Conservation (phyloP, 2,113 vertebrate genomes). For the Anolis sagrei region DNA sequence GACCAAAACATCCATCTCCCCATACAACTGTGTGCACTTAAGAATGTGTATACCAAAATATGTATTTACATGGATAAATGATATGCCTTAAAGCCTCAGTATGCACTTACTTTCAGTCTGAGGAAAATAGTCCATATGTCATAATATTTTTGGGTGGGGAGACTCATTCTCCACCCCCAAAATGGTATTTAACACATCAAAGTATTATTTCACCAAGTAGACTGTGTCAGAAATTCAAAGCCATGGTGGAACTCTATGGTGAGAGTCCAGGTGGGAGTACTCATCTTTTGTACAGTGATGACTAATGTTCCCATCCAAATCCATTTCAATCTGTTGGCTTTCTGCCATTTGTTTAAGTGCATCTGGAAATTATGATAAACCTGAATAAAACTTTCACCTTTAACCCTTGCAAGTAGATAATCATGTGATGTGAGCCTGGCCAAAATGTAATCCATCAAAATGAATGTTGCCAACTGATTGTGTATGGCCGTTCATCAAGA, state of each 20-base stretch:
- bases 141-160: constrained; percentile 7
- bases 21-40: constrained; percentile 51
- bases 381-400: background rate
- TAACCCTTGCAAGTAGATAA: constrained; percentile 19
- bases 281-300: rapidly evolving
- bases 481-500: background rate
- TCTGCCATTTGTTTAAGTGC: constrained; percentile 12
- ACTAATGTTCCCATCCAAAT: constrained; percentile 11
- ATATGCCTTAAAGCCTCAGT: constrained; percentile 70
- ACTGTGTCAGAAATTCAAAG: constrained; percentile 26
- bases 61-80: constrained; percentile 45
- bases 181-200: background rate
- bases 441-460: background rate
- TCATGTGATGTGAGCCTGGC: background rate
- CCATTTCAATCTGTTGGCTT: constrained; percentile 3
- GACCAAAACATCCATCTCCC: constrained; percentile 54
- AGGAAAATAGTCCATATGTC: constrained; percentile 66
- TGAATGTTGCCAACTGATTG: background rate
- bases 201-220: constrained; percentile 27
- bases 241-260: background rate
- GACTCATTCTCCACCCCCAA: background rate
- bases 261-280: rapidly evolving
- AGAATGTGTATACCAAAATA: constrained; percentile 65
- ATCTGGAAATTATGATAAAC: background rate
- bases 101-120: constrained; percentile 63